Conservation (phyloP, 2,797 vertebrate species). For the Aselliscus stoliczkanus region DNA sequence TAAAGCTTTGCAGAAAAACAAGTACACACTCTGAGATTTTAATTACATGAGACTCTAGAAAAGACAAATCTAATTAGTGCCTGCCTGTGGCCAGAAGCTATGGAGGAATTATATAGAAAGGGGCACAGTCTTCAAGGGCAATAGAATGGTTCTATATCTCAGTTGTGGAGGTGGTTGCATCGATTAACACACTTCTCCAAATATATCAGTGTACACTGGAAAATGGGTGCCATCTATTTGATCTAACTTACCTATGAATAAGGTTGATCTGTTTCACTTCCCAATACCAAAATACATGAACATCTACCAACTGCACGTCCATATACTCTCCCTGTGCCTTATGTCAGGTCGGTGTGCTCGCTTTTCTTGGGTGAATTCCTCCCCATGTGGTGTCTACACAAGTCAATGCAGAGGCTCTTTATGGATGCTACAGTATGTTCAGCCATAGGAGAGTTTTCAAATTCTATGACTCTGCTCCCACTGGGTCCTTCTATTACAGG, state of each 20-base stretch:
- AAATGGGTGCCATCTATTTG: not conserved
- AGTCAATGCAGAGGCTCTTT: not conserved
- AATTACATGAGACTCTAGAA: not conserved
- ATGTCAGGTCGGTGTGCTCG: too few species aligned
- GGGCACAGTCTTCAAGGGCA: not conserved
- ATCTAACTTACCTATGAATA: not conserved
- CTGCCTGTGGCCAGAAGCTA: not conserved
- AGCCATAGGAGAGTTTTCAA: not conserved
- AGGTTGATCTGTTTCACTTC: not conserved
- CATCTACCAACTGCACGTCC: fast-evolving
- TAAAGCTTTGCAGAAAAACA: not conserved
- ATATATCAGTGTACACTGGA: not conserved
- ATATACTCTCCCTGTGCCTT: not conserved
- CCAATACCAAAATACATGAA: not conserved
- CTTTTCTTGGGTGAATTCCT: not conserved
- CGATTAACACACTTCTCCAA: not conserved
- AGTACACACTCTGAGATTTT: not conserved
- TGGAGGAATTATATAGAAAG: not conserved
- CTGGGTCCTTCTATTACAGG: not conserved
- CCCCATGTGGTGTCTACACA: not conserved
- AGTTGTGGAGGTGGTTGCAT: not conserved
- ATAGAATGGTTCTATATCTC: not conserved
- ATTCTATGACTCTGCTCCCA: not conserved
- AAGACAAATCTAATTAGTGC: not conserved
- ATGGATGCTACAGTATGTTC: not conserved